Percentiles rank a stretch among this genome's conserved stretches.
phyloP scores from a whole-genome alignment of 2,888 invertebrate species.

The Lampropteryx suffumata region DNA sequence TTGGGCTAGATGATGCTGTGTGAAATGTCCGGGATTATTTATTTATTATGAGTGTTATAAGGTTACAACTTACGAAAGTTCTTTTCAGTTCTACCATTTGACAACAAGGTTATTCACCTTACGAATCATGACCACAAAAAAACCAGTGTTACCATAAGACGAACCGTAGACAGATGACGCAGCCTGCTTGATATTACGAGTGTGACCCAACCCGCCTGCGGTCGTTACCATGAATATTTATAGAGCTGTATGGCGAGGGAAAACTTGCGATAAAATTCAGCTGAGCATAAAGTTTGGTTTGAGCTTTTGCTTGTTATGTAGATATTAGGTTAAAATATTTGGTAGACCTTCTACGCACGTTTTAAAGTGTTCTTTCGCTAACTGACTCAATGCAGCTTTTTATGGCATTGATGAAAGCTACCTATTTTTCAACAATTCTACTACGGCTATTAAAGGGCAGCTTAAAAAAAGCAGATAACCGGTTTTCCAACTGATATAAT shows the following conservation, averaged over 20 bases:
- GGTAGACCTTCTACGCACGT: slow-evolving; percentile 4
- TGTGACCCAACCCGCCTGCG: slow-evolving; percentile 8
- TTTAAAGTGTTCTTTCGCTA: background rate
- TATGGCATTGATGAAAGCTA: too few species aligned
- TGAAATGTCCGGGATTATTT: too few species aligned
- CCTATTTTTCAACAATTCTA: too few species aligned
- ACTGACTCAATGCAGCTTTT: too few species aligned
- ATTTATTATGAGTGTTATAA: too few species aligned
- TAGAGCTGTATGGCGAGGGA: slow-evolving; percentile 19
- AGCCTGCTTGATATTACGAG: slow-evolving; percentile 12
- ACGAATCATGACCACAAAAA: background rate
- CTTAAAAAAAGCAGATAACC: too few species aligned
- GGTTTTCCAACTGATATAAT: too few species aligned
- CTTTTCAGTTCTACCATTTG: too few species aligned
- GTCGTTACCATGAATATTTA: slow-evolving; percentile 24
- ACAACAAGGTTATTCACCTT: too few species aligned
- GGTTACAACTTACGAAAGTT: too few species aligned
- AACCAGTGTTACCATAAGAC: background rate
- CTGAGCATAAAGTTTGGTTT: slow-evolving; percentile 24
- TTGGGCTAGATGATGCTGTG: too few species aligned
- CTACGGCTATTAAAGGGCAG: too few species aligned
- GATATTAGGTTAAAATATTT: slow-evolving; percentile 15
- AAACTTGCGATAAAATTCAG: slow-evolving; percentile 25
- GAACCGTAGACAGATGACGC: slow-evolving; percentile 1
- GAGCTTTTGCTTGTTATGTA: slow-evolving; percentile 18